Base-by-base conservation (phyloP, 2,888 invertebrate genomes). In the Oasisia sp. region DNA sequence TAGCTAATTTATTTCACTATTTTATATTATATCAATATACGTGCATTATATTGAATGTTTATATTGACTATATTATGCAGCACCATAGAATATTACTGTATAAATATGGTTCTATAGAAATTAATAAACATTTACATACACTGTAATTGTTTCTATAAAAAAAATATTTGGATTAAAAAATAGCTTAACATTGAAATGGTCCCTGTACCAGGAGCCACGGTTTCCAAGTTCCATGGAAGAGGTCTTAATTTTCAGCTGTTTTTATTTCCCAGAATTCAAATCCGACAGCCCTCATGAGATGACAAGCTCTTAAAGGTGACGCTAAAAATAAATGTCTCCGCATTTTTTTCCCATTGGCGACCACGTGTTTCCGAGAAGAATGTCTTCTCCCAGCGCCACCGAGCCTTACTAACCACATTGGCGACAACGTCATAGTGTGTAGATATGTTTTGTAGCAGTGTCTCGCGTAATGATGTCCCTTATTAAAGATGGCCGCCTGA, bases 251-350 rank as follows among this genome's bases (percentile, higher is more conserved):
- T 74, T 74, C 74, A 74, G 74, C 74, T 74, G 14, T 74, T 74
- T 74, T 74, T 74, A 74, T 74, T 74, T 74, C 74, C 74, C 74
- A 74, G 74, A 74, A 74, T 74, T 27, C 74, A 74, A 74, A 27
- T 74, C 74, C 27, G 74, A 27, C 74, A 74, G 74, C 7, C n/a
- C 74, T 74, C 74, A 2, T 74, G n/a, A 74, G 74, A 74, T 74
- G 74, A 74, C 74, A 74, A 27, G 74, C 74, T 74, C 27, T 74
- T 74, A 74, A 74, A 74, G 74, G 74, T 74, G 74, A 19, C 27
- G 74, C 74, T 74, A 0, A 74, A 74, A 74, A 74, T 74, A 27
- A 74, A 27, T 74, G 14, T 74, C 5, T 74, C 1, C 7, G 74
- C 38, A 38, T 9, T 50, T 74, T 74, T 74, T 74, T 19, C 1